Evolutionary conservation across 2,113 vertebrate genomes (phyloP).

Genomic region (Zeus faber): DNA sequence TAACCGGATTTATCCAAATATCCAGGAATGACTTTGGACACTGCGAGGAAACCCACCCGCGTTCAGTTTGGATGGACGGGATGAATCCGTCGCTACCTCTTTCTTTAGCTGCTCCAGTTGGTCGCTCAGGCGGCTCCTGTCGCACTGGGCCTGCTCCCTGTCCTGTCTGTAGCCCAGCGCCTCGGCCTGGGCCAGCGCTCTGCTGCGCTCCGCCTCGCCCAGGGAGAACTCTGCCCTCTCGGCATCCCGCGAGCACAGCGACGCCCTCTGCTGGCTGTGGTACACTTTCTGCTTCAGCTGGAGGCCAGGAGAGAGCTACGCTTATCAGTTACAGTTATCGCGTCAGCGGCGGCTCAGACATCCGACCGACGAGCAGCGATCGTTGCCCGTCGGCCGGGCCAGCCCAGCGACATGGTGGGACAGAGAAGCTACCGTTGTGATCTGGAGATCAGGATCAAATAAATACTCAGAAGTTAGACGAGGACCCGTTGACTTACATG

Average conservation of each 20-base stretch:
- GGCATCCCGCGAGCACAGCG: slow-evolving; percentile 50
- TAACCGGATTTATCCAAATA: no score
- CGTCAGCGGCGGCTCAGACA: no score
- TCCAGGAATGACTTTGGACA: no score
- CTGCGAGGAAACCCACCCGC: no score
- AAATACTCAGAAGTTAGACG: background rate
- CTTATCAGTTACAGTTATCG: no score
- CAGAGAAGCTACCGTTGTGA: slow-evolving; percentile 13
- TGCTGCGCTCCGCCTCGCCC: slow-evolving; percentile 56
- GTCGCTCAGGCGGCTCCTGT: slow-evolving; percentile 53
- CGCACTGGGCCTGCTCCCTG: slow-evolving; percentile 45
- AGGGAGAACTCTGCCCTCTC: slow-evolving; percentile 46
- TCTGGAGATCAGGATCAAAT: background rate
- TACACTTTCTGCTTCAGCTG: slow-evolving; percentile 71
- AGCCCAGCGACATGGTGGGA: no score
- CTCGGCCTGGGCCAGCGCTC: slow-evolving; percentile 52
- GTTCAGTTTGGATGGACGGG: no score
- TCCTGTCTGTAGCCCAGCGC: slow-evolving; percentile 52
- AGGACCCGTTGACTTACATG: background rate
- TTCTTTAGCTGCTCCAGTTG: slow-evolving; percentile 63
- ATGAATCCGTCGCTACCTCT: slow-evolving; percentile 40
- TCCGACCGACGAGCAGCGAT: no score
- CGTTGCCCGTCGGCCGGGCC: no score
- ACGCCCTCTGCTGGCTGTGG: slow-evolving; percentile 68
- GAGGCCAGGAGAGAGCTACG: background rate